Evolutionary conservation across 2,797 vertebrate species (phyloP).

Genomic region (Triplophysa bombifrons): DNA sequence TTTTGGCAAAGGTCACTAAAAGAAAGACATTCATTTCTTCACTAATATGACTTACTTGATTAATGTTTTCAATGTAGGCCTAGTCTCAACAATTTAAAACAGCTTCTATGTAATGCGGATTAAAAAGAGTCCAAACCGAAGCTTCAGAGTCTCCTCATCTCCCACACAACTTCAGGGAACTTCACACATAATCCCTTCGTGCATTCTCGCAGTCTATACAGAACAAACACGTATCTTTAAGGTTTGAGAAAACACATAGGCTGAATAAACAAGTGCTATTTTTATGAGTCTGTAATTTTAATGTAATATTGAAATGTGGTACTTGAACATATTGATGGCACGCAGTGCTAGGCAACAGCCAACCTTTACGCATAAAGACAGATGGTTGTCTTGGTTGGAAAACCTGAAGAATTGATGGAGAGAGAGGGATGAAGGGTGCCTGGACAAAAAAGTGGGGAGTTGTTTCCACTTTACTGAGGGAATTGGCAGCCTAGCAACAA

Average conservation of each 20-base stretch:
- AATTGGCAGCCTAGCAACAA: conserved; percentile 84
- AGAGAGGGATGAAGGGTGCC: conserved; percentile 49
- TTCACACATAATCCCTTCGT: conserved; percentile 9
- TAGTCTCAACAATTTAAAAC: background rate
- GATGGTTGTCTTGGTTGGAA: conserved; percentile 82
- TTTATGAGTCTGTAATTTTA: background rate
- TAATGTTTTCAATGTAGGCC: background rate
- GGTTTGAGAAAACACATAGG: background rate
- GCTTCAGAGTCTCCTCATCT: background rate
- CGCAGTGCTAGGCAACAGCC: conserved; percentile 80
- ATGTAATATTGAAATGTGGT: conserved; percentile 17
- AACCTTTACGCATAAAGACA: conserved; percentile 78
- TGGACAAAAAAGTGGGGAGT: conserved; percentile 61
- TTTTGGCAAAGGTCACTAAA: background rate
- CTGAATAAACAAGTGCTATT: background rate
- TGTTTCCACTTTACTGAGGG: conserved; percentile 74
- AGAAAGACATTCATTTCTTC: background rate
- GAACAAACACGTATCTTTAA: background rate
- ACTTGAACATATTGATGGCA: conserved; percentile 58
- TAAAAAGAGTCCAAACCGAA: background rate
- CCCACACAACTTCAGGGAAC: conserved; percentile 4
- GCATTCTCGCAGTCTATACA: background rate
- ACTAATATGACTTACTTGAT: background rate
- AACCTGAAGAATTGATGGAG: conserved; percentile 58
- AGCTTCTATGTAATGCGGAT: background rate